These are phyloP conservation scores for Dipus sagitta DNA, from an alignment of 2,797 vertebrate species.

Conservation along the genomic window DNA sequence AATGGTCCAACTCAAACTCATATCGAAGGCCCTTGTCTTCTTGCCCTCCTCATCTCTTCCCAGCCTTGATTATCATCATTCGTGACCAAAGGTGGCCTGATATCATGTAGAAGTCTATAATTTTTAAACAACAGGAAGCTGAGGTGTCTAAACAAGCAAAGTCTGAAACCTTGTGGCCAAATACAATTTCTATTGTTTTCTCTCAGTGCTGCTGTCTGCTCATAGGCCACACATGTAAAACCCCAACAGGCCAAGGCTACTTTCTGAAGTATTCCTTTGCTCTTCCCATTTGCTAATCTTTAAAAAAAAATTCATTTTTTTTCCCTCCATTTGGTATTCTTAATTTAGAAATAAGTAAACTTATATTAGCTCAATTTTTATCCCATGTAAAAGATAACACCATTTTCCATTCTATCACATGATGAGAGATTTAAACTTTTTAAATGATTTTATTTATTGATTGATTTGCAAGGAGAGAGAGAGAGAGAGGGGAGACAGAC, in stretches of 20 bases:
- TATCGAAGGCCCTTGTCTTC: background rate
- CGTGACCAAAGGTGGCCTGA: background rate
- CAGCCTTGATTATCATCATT: background rate
- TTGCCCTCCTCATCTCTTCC: background rate
- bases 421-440: background rate
- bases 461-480: too few species aligned
- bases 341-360: conserved; percentile 38
- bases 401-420: background rate
- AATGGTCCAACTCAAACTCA: background rate
- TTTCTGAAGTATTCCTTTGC: conserved; percentile 16
- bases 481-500: too few species aligned
- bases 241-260: background rate
- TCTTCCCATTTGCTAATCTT: conserved; percentile 31
- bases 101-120: background rate
- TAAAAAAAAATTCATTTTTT: too few species aligned
- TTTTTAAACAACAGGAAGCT: conserved; percentile 11
- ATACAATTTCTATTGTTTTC: background rate
- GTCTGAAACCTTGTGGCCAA: background rate
- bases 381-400: background rate
- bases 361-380: conserved; percentile 28
- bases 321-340: conserved; percentile 2
- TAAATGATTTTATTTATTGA: too few species aligned
- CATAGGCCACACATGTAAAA: conserved; percentile 15
- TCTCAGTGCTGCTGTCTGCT: background rate
- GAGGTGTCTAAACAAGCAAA: background rate